Percentiles rank a stretch among this genome's conserved stretches.
Evolutionary conservation across 2,888 invertebrate species (phyloP).

Genomic region (Tipula lateralis): DNA sequence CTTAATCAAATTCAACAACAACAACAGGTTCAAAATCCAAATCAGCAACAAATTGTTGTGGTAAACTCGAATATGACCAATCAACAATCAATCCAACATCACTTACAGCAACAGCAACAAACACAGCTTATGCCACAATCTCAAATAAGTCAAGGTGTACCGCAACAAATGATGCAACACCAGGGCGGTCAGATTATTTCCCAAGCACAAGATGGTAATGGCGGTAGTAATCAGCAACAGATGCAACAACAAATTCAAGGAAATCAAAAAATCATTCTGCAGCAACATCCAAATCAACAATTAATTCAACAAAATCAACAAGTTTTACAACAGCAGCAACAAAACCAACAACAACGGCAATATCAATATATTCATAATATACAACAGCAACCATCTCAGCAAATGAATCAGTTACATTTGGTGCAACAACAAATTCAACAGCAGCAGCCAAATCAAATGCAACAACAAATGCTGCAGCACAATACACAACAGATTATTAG

Average conservation of each 20-base stretch:
- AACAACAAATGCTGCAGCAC: constrained; percentile 41
- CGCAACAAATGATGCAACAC: constrained; percentile 37
- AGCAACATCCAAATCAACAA: constrained; percentile 35
- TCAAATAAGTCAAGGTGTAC: constrained; percentile 37
- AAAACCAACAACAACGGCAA: constrained; percentile 38
- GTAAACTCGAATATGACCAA: not conserved
- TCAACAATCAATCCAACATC: constrained; percentile 31
- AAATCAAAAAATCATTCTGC: constrained; percentile 31
- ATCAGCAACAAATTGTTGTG: constrained; percentile 36
- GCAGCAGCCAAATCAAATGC: constrained; percentile 38
- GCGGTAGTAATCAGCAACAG: constrained; percentile 32
- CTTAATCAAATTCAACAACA: constrained; percentile 35
- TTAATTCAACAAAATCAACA: constrained; percentile 41
- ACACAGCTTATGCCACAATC: constrained; percentile 34
- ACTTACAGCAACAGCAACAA: constrained; percentile 36
- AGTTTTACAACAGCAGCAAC: constrained; percentile 39
- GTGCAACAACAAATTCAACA: constrained; percentile 39
- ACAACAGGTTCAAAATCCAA: constrained; percentile 37
- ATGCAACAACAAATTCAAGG: constrained; percentile 37
- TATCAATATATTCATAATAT: constrained; percentile 32
- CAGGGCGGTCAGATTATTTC: constrained; percentile 31
- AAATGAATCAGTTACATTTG: constrained; percentile 39
- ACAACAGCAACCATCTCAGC: constrained; percentile 36
- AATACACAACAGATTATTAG: constrained; percentile 38
- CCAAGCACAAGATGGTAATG: constrained; percentile 32